Evolutionary conservation across 1,140 invertebrate genomes (phyloP).

Genomic region (Pristionchus pacificus): DNA sequence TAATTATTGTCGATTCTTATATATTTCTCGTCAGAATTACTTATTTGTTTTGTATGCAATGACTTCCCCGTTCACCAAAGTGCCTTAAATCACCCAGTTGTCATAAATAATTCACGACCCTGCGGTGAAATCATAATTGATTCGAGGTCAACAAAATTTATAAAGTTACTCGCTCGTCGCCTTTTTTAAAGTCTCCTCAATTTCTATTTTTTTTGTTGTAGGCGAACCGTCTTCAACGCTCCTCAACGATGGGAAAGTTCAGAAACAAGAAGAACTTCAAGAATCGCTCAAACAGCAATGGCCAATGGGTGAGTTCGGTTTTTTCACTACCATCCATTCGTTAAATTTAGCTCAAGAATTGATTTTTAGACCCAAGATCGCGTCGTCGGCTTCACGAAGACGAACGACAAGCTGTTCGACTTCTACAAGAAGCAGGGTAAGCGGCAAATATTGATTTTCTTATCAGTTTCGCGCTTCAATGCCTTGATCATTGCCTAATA

Average conservation of each 20-base stretch:
- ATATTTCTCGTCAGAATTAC: no score
- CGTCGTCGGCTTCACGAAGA: conserved; percentile 18
- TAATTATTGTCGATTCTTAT: no score
- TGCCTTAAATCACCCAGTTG: no score
- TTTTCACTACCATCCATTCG: background rate
- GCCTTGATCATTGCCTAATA: background rate
- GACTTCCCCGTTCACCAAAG: no score
- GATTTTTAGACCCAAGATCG: background rate
- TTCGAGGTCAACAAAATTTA: no score
- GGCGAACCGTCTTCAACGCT: no score
- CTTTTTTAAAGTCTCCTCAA: no score
- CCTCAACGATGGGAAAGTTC: background rate
- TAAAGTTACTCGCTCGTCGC: no score
- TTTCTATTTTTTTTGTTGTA: no score
- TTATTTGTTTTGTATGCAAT: no score
- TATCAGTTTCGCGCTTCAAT: background rate
- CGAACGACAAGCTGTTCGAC: conserved; percentile 35
- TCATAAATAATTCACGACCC: no score
- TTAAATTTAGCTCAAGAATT: background rate
- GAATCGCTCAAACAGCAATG: background rate
- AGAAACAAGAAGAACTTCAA: background rate
- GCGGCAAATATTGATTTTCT: background rate
- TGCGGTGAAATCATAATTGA: no score
- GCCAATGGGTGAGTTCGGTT: background rate
- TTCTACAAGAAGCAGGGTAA: conserved; percentile 32